These are phyloP conservation scores for Zaprionus gabonicus DNA, from an alignment of 1,140 invertebrate genomes.

Conservation along the genomic window DNA sequence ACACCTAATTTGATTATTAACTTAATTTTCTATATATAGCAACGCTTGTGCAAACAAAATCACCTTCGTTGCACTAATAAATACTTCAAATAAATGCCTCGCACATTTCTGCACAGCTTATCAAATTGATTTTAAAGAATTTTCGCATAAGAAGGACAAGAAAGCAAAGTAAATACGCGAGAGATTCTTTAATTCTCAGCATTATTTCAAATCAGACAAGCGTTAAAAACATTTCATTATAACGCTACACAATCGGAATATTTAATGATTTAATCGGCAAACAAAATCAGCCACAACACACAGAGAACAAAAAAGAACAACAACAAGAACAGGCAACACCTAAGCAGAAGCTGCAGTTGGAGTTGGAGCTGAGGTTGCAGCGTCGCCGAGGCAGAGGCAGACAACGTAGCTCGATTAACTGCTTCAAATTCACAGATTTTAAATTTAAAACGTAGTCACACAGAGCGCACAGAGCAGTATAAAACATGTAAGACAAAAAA, in stretches of 20 bases:
- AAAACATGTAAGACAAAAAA: slow-evolving; percentile 58
- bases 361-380: slow-evolving; percentile 19
- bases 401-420: slow-evolving; percentile 69
- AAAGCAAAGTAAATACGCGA: slow-evolving; percentile 48
- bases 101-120: slow-evolving; percentile 39
- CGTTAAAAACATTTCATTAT: slow-evolving; percentile 84
- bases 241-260: slow-evolving; percentile 84
- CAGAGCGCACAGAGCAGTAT: slow-evolving; percentile 49
- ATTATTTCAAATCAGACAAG: slow-evolving; percentile 83
- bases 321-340: slow-evolving; percentile 57
- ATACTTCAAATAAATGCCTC: neutral
- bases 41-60: no score
- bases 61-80: neutral
- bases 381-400: slow-evolving; percentile 6
- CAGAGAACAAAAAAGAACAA: slow-evolving; percentile 35
- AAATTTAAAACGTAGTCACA: slow-evolving; percentile 79
- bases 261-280: slow-evolving; percentile 84
- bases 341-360: slow-evolving; percentile 55
- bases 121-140: slow-evolving; percentile 51
- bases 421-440: slow-evolving; percentile 83
- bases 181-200: slow-evolving; percentile 78
- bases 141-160: slow-evolving; percentile 53
- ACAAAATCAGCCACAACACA: slow-evolving; percentile 59
- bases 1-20: no score
- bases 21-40: no score